Base-by-base conservation (phyloP, 1,140 invertebrate species). In the Trichonephila inaurata region DNA sequence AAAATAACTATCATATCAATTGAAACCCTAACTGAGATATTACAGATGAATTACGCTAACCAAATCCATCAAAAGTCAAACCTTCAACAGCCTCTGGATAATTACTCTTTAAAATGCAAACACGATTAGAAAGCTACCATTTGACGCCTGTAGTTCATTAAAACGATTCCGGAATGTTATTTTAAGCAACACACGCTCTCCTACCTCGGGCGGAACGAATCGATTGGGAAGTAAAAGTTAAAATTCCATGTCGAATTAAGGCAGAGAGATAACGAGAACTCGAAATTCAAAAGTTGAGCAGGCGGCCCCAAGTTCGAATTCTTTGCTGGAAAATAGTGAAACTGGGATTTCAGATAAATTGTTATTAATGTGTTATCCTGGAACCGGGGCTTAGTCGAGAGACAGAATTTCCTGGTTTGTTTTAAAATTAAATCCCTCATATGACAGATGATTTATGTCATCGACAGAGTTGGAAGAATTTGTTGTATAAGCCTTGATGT, bases 401-500 rank as follows among this genome's bases (percentile, higher is more conserved):
- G 24, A 64, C 19, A 72, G 28, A n/a, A n/a, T 66, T 89, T 69
- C 64, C 21, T 33, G 40, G 87, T 89, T 89, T 69, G 87, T 89
- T 69, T 89, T 66, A 89, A 72, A 89, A 69, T 69, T 89, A 69
- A 89, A 89, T 40, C 64, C 87, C 62, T 72, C 6, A 19, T 18
- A 58, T 89, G 87, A 89, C 87, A 89, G 62, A 69, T 89, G 87
- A 89, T 89, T 66, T 89, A 89, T 89, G 64, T 69, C 64, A 72
- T 66, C 64, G 51, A 2, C 12, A 51, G 58, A 28, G 51, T 16
- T 77, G 2, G 82, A 7, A 60, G 33, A 87, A 51, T 87, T 87
- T 87, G 85, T 87, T 87, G 58, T 87, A 62, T 44, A 19, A 62
- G 28, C 51, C 62, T 87, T 58, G 85, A 87, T 87, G 61, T 62